phyloP scores from a whole-genome alignment of 2,113 vertebrate genomes.

The Cromileptes altivelis region DNA sequence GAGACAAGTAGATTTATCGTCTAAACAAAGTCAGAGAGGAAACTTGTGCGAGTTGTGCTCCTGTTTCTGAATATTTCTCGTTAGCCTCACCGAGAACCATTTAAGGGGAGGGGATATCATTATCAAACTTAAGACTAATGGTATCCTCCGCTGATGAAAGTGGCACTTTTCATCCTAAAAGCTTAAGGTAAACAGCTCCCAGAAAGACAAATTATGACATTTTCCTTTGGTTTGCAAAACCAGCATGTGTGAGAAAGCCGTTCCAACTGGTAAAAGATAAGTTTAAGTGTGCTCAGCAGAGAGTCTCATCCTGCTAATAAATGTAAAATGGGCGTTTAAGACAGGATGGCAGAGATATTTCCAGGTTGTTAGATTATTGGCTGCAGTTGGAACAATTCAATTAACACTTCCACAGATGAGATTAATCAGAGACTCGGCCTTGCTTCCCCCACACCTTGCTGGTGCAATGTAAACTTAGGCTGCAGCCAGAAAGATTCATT shows the following conservation, averaged over 20 bases:
- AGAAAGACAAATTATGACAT: conserved; percentile 46
- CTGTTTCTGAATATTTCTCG: conserved; percentile 8
- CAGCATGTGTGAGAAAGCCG: conserved; percentile 36
- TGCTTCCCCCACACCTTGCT: conserved; percentile 7
- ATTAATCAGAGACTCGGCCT: conserved; percentile 52
- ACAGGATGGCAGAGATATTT: conserved; percentile 43
- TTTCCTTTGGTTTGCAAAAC: conserved; percentile 48
- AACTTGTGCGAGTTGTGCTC: conserved; percentile 29
- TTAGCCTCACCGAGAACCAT: conserved; percentile 11
- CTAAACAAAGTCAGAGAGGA: conserved; percentile 57
- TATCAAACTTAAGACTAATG: conserved; percentile 48
- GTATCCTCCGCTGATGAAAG: conserved; percentile 32
- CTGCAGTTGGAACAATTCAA: conserved; percentile 68
- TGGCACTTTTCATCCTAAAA: conserved; percentile 36
- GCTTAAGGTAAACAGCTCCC: conserved; percentile 30
- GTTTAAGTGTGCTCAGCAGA: conserved; percentile 53
- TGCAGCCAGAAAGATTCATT: conserved; percentile 54
- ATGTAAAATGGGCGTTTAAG: conserved; percentile 66
- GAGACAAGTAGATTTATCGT: conserved; percentile 58
- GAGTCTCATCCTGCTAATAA: conserved; percentile 62
- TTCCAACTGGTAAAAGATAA: conserved; percentile 55
- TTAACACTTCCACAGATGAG: conserved; percentile 52
- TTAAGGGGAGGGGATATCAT: conserved; percentile 42
- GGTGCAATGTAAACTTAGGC: conserved; percentile 39
- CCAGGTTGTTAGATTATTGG: conserved; percentile 56